Evolutionary conservation across 2,113 vertebrate genomes (phyloP), one percentile per base, ranked within the genome.

Genomic region (Perca schrenkii): DNA sequence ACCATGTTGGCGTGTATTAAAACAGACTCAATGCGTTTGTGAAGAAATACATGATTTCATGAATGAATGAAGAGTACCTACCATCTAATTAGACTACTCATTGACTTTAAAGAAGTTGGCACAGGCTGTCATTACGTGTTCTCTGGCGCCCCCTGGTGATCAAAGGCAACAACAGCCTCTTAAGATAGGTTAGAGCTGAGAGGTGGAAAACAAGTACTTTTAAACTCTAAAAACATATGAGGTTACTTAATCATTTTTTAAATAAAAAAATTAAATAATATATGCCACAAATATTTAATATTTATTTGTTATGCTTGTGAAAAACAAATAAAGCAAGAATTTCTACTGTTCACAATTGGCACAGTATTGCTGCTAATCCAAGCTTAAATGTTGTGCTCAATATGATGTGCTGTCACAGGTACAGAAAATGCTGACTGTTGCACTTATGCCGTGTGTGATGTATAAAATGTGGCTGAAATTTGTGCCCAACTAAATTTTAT

Each of bases 111-210:
- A 34, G 1, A 47, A 36, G 40, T 57, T 19, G 47, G 5, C 11
- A 40, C 1, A 13, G 15, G 21, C 6, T 28, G 43, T 14, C 17
- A 73, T 89, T 74, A 17, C 19, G 8, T 72, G 60, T 74, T 47
- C 43, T 87, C 5, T 85, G 65, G 43, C 46, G 61, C 74, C 90
- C 76, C 71, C 92, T 87, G 8, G 36, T 63, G 90, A 53, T 17
- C 4, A 50, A 49, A 68, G 0, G 34, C 40, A 12, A 19, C 47
- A 78, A 12, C 10, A 1, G 34, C 67, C 14, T 80, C 67, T 43
- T 7, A 0, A 17, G 0, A 60, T 12, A n/a, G 5, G 28, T 21
- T 36, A 6, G 11, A 50, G 11, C 5, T 34, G 3, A 19, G 52
- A 64, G 22, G 12, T 31, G 17, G 16, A 40, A 13, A 50, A 54